Conservation (phyloP, 2,888 invertebrate genomes). For the Aphidius colemani region DNA sequence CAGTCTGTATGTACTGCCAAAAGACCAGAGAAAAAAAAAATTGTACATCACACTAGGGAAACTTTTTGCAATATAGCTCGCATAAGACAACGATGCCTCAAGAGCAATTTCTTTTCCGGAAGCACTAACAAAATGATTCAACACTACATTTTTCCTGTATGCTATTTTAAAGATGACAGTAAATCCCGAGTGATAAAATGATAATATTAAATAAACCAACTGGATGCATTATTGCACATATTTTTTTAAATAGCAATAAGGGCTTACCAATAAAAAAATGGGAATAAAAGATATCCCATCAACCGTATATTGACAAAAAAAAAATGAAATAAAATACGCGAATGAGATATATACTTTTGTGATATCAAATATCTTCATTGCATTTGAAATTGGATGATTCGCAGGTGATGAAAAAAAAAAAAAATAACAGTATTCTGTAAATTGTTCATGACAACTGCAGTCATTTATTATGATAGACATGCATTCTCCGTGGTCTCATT, state of each 20-base stretch:
- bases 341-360: conserved; percentile 4
- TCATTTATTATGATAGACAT: conserved; percentile 39
- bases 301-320: background rate
- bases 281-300: background rate
- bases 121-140: too few relatives aligned
- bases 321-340: conserved; percentile 4
- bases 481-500: conserved; percentile 27
- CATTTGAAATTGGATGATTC: too few relatives aligned
- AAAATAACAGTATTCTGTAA: too few relatives aligned
- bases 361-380: background rate
- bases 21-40: conserved; percentile 21
- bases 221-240: too few relatives aligned
- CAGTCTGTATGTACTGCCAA: background rate
- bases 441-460: conserved; percentile 23
- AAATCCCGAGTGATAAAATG: too few relatives aligned
- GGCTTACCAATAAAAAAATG: background rate
- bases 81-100: background rate
- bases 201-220: too few relatives aligned
- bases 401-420: too few relatives aligned
- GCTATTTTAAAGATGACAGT: too few relatives aligned
- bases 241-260: too few relatives aligned
- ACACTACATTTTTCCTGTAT: too few relatives aligned
- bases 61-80: conserved; percentile 31
- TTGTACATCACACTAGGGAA: conserved; percentile 25
- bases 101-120: background rate